Base-by-base conservation (phyloP, 2,888 invertebrate species). In the Shargacucullia verbasci region DNA sequence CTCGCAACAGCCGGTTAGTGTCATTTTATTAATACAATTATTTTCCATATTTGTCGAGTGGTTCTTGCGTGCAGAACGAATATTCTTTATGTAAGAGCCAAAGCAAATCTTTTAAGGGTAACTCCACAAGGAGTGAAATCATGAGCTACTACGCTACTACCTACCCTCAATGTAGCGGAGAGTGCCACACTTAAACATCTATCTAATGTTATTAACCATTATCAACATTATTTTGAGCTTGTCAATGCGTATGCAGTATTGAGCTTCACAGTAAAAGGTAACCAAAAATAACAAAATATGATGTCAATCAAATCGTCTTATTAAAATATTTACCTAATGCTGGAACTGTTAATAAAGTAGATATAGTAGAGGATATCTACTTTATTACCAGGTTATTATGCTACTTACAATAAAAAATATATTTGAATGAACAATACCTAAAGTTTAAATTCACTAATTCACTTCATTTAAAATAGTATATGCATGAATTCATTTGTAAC, bases 1-100 rank as follows among this genome's bases (percentile, higher is more conserved):
- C 12, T 4, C 38, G 33, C 43, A 33, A 43, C 59, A 52, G 47
- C 59, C 52, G 52, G 67, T 59, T 44, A 64, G 67, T 66, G 9
- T 49, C 2, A 37, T 48, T 56, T 45, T 33, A 41, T 10, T 44
- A 41, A 10, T 44, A 39, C 11, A 12, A 29, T 13, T 0, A 27
- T 13, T 40, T 14, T 34, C 41, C n/a, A 34, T 35, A 20, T 15
- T 12, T 15, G 15, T 5, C 15, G 33, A 50, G 15, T 48, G 48
- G 33, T 46, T 34, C 1, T 15, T 12, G 35, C 15, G 15, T 7
- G 14, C 29, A n/a, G 10, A 37, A 6, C 0, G 41, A 35, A 37
- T 14, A 8, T 10, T 35, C 9, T 9, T 47, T n/a, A n/a, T 4
- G 25, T 37, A 34, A 33, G 35, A 25, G 33, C 13, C 40, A 37